Conservation (phyloP, 2,113 vertebrate species). For the Cololabis saira region DNA sequence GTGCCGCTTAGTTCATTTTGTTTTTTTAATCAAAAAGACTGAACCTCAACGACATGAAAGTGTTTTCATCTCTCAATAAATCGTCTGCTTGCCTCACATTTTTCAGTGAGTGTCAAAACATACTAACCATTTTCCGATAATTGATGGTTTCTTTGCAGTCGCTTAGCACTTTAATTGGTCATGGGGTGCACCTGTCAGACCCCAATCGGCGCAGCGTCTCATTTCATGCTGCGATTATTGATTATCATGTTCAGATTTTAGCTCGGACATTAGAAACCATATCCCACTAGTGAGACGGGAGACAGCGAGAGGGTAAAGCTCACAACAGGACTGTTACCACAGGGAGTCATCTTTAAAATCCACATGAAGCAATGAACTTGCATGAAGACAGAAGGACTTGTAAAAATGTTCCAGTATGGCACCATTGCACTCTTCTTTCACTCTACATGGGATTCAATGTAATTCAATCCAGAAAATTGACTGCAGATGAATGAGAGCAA, state of each 20-base stretch:
- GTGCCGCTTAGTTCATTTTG: constrained; percentile 11
- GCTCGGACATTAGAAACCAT: constrained; percentile 32
- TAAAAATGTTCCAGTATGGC: constrained; percentile 13
- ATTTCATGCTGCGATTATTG: constrained; percentile 59
- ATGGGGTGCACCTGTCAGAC: constrained; percentile 55
- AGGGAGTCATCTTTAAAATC: constrained; percentile 24
- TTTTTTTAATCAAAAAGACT: constrained; percentile 6
- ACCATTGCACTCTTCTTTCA: constrained; percentile 35
- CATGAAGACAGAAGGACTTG: constrained; percentile 17
- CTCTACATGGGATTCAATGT: constrained; percentile 45
- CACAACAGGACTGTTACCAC: constrained; percentile 23
- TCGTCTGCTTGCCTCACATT: constrained; percentile 8
- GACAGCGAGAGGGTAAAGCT: constrained; percentile 21
- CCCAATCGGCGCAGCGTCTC: constrained; percentile 32
- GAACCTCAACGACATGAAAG: constrained; percentile 6
- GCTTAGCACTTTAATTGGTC: constrained; percentile 53
- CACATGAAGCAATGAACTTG: constrained; percentile 28
- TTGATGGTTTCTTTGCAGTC: constrained; percentile 39
- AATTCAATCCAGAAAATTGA: constrained; percentile 60
- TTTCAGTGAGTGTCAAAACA: constrained; percentile 12
- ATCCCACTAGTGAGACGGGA: constrained; percentile 27
- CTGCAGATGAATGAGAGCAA: constrained; percentile 61
- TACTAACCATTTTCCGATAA: constrained; percentile 49
- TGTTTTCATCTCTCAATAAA: constrained; percentile 19
- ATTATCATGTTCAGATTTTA: constrained; percentile 61